phyloP scores from a whole-genome alignment of 2,888 invertebrate species.

The Formica aserva region DNA sequence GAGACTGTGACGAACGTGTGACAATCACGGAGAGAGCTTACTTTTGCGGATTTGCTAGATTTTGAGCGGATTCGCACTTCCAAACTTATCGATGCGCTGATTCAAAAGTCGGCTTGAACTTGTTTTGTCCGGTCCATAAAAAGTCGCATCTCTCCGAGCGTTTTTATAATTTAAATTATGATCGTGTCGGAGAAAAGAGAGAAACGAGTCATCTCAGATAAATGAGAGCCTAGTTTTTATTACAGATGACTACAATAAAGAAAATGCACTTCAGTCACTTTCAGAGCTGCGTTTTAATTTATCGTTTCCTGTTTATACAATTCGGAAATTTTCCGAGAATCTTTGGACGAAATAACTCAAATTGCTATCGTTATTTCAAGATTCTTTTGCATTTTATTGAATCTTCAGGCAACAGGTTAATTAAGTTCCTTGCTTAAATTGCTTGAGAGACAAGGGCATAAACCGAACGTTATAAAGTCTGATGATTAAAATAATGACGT shows the following conservation, averaged over 20 bases:
- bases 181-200: not conserved
- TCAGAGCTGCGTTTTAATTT: not conserved
- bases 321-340: not conserved
- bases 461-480: slow-evolving; percentile 1
- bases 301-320: not conserved
- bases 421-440: not conserved
- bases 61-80: not conserved
- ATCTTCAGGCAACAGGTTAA: not conserved
- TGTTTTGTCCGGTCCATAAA: not conserved
- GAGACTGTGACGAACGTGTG: not conserved
- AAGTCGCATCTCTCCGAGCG: no score
- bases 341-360: not conserved
- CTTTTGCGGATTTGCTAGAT: not conserved
- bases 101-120: not conserved
- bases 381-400: not conserved
- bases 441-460: not conserved
- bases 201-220: not conserved
- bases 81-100: not conserved
- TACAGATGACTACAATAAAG: not conserved
- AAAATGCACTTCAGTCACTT: not conserved
- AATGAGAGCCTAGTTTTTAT: not conserved
- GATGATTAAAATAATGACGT: slow-evolving; percentile 21
- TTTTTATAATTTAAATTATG: not conserved
- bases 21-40: not conserved
- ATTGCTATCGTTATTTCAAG: not conserved